phyloP scores from a whole-genome alignment of 2,888 invertebrate genomes.

The Sisyra nigra region DNA sequence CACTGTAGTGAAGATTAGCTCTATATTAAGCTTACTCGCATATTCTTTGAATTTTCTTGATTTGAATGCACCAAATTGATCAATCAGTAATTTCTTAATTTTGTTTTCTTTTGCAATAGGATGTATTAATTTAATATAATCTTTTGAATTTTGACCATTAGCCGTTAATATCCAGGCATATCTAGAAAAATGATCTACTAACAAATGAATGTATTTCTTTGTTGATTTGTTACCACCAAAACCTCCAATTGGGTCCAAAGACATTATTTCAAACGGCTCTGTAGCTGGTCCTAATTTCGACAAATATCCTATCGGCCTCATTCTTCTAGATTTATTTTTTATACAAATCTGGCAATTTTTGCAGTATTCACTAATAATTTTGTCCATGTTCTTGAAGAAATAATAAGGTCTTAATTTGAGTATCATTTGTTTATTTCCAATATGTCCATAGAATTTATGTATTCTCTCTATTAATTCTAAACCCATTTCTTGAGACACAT shows the following conservation, averaged over 20 bases:
- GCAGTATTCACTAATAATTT: background rate
- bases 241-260: background rate
- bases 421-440: too few relatives aligned
- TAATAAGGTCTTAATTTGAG: background rate
- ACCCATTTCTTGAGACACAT: background rate
- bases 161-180: background rate
- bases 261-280: background rate
- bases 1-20: background rate
- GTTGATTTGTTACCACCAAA: background rate
- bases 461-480: background rate
- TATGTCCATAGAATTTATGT: constrained; percentile 2
- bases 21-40: too few relatives aligned
- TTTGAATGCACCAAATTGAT: too few relatives aligned
- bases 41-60: too few relatives aligned
- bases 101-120: too few relatives aligned
- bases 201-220: constrained; percentile 1
- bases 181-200: background rate
- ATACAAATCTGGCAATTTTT: too few relatives aligned
- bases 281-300: constrained; percentile 1
- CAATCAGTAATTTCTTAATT: too few relatives aligned
- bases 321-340: background rate
- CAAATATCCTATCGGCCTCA: too few relatives aligned
- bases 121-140: too few relatives aligned
- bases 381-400: background rate
- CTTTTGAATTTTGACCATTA: too few relatives aligned